Evolutionary conservation across 1,140 invertebrate genomes (phyloP).

Genomic region (Drosophila elegans): DNA sequence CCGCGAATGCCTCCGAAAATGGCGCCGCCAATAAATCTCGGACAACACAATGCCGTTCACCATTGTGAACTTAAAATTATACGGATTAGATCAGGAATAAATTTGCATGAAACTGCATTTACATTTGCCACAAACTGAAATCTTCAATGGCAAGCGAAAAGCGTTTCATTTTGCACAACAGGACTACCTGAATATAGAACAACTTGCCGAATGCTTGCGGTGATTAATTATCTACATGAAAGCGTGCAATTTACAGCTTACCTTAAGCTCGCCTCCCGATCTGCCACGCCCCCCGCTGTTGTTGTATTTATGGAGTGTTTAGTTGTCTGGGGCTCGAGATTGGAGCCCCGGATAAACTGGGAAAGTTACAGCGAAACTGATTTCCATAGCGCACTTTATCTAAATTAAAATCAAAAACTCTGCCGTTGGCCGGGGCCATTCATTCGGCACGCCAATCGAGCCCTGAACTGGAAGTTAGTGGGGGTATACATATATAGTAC

Average conservation of each 20-base stretch:
- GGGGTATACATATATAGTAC: background rate
- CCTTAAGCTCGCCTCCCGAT: constrained; percentile 37
- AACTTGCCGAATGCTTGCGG: constrained; percentile 48
- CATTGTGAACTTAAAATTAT: constrained; percentile 61
- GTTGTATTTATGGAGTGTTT: constrained; percentile 77
- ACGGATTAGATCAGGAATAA: constrained; percentile 75
- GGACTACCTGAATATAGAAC: background rate
- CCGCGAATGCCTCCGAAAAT: constrained; percentile 68
- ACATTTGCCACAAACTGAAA: constrained; percentile 64
- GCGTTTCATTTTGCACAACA: constrained; percentile 24
- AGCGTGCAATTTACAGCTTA: constrained; percentile 79
- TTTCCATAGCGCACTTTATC: constrained; percentile 79
- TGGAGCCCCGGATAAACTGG: constrained; percentile 56
- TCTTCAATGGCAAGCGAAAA: constrained; percentile 22
- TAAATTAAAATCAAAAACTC: constrained; percentile 80
- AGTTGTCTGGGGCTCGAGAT: constrained; percentile 66
- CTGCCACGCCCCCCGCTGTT: constrained; percentile 9
- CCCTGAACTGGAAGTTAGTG: constrained; percentile 4
- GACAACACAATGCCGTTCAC: constrained; percentile 4
- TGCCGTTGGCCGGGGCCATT: constrained; percentile 21
- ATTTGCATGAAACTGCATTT: constrained; percentile 74
- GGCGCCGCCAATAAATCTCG: constrained; percentile 56
- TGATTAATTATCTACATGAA: constrained; percentile 84
- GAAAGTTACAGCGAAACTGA: constrained; percentile 68
- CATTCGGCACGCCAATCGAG: constrained; percentile 49